These are phyloP conservation scores for Montipora capitata DNA, from an alignment of 92 coral and sea anemone species.

Conservation along the genomic window DNA sequence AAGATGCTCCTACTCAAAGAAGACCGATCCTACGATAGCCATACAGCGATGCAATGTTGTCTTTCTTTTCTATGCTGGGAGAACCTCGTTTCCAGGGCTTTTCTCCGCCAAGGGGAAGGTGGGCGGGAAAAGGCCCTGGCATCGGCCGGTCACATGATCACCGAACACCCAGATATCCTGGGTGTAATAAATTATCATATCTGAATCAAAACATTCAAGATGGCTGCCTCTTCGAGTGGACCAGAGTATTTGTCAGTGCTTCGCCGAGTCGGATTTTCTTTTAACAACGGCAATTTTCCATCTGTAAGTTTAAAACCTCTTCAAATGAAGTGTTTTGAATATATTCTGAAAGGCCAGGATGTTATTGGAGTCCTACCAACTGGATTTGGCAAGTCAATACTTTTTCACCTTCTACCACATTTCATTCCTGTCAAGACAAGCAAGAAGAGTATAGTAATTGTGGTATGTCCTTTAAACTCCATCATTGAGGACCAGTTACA, in stretches of 20 bases:
- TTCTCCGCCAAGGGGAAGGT: neutral
- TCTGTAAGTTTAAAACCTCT: constrained; percentile 67
- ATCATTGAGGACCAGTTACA: constrained; percentile 64
- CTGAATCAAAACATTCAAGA: constrained; percentile 49
- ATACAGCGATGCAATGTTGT: no score
- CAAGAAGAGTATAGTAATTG: constrained; percentile 75
- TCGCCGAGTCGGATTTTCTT: constrained; percentile 65
- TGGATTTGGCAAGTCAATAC: constrained; percentile 80
- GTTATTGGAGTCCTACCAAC: constrained; percentile 69
- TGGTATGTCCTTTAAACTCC: constrained; percentile 25
- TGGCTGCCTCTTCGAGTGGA: constrained; percentile 56
- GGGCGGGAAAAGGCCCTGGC: constrained; percentile 20
- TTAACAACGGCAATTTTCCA: constrained; percentile 71
- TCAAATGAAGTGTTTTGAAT: constrained; percentile 73
- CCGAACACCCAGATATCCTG: constrained; percentile 62
- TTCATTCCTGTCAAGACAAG: constrained; percentile 71
- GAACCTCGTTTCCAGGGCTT: no score
- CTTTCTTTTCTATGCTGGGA: no score
- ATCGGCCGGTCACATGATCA: constrained; percentile 67
- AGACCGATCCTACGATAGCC: no score
- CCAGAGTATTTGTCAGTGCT: constrained; percentile 72
- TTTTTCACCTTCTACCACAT: constrained; percentile 74
- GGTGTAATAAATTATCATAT: constrained; percentile 43
- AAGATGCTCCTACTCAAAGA: no score
- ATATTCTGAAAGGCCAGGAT: constrained; percentile 60